phyloP scores from a whole-genome alignment of 2,888 invertebrate species.

The Drosophila borborema region DNA sequence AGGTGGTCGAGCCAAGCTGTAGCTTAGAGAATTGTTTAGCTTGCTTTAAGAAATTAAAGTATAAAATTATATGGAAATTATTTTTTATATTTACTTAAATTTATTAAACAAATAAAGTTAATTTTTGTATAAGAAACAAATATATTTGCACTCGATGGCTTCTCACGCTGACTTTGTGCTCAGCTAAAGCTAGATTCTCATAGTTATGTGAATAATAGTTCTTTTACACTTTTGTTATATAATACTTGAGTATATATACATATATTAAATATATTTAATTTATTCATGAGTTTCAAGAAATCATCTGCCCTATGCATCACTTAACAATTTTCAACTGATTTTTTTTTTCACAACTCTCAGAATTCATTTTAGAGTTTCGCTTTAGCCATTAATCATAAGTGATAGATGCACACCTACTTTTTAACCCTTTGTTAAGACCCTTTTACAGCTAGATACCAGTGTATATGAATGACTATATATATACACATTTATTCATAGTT shows the following conservation, averaged over 20 bases:
- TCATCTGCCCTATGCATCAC: background rate
- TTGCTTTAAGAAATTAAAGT: background rate
- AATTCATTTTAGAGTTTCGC: slow-evolving; percentile 5
- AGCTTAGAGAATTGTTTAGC: background rate
- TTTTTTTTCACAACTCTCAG: background rate
- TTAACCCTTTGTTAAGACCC: slow-evolving; percentile 51
- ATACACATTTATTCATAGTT: slow-evolving; percentile 3
- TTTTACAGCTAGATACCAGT: slow-evolving; percentile 1
- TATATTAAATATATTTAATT: background rate
- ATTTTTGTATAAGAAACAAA: background rate
- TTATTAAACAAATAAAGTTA: too few species aligned
- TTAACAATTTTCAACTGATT: background rate
- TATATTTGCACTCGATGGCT: background rate
- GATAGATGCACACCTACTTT: slow-evolving; percentile 58
- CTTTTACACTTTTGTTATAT: too few species aligned
- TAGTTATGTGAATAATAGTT: too few species aligned
- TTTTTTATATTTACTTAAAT: background rate
- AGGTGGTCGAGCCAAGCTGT: background rate
- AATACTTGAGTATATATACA: background rate
- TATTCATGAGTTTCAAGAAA: background rate
- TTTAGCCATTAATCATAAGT: slow-evolving; percentile 48
- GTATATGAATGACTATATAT: background rate
- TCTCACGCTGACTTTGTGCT: too few species aligned
- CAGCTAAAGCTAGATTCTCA: background rate
- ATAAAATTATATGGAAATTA: background rate